Base-by-base conservation (phyloP, 1,140 invertebrate genomes). In the Lepidotrigona ventralis region DNA sequence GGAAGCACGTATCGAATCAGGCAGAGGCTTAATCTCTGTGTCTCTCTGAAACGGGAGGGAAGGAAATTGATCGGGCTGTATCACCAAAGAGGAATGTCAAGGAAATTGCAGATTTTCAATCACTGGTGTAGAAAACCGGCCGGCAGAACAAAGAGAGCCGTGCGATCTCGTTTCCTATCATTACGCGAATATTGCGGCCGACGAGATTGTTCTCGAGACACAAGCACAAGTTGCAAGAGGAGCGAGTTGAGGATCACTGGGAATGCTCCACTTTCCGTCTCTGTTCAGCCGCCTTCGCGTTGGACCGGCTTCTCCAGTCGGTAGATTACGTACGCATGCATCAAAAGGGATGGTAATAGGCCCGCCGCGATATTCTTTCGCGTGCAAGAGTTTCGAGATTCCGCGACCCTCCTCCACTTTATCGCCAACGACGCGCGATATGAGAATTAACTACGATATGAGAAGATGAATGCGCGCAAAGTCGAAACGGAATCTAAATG, bases 191-290 rank as follows among this genome's bases (percentile, higher is more conserved):
- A 26, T 26, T 29, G 63, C n/a, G 1, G 15, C 26, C 15, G n/a
- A 26, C 15, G n/a, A 26, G 14, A 29, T 64, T 29, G 26, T 29
- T 15, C 5, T 29, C 2, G 63, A 46, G 17, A 2, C 12, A 19
- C 23, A 8, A 26, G 64, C 15, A 69, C 33, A 8, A 3, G 11
- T 66, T 33, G 19, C 17, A 14, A 6, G 64, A 33, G 12, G 23
- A 11, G 15, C 2, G 19, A 56, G 74, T 87, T 88, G 85, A 86
- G 86, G 21, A 70, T 81, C 82, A 75, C 85, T 88, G 86, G 33
- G 63, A 88, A 64, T 84, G 82, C 81, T 88, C 82, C 78, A 88
- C 78, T 88, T 88, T 88, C 85, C 53, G 23, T 87, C 82, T 88
- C 82, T 66, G 53, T 88, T 79, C 58, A 81, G 56, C 51, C 29